A percentile compares a stretch with the other conserved stretches of the same genome.
These are phyloP conservation scores for Cuculus canorus DNA, from an alignment of 2,797 vertebrate species.

Conservation along the genomic window DNA sequence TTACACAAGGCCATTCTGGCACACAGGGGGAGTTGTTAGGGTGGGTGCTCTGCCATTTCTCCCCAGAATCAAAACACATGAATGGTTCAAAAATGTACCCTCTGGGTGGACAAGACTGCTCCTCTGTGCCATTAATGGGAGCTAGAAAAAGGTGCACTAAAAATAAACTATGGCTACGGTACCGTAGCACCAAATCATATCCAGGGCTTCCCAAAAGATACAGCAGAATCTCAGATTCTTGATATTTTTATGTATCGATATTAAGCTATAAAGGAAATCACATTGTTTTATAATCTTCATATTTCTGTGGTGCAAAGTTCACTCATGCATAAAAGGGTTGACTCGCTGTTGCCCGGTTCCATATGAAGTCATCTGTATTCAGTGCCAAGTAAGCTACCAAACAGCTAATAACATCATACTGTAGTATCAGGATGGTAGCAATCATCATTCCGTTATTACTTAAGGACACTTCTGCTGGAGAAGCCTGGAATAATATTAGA, in stretches of 20 bases:
- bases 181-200: neutral
- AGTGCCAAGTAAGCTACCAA: neutral
- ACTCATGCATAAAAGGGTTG: neutral
- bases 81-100: neutral
- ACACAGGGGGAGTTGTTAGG: neutral
- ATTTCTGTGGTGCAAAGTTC: neutral
- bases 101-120: neutral
- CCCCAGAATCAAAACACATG: neutral
- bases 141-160: neutral
- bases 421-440: neutral
- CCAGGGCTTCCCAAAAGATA: neutral
- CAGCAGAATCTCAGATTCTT: neutral
- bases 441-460: neutral
- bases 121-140: neutral
- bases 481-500: neutral
- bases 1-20: neutral
- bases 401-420: neutral
- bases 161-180: neutral
- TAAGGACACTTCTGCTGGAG: neutral
- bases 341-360: neutral
- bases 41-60: neutral
- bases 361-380: neutral
- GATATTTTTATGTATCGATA: neutral
- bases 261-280: neutral
- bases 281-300: neutral